A percentile compares a stretch with the other conserved stretches of the same genome.
These are phyloP conservation scores for Neolamprologus multifasciatus DNA, from an alignment of 2,797 vertebrate species.

Conservation along the genomic window DNA sequence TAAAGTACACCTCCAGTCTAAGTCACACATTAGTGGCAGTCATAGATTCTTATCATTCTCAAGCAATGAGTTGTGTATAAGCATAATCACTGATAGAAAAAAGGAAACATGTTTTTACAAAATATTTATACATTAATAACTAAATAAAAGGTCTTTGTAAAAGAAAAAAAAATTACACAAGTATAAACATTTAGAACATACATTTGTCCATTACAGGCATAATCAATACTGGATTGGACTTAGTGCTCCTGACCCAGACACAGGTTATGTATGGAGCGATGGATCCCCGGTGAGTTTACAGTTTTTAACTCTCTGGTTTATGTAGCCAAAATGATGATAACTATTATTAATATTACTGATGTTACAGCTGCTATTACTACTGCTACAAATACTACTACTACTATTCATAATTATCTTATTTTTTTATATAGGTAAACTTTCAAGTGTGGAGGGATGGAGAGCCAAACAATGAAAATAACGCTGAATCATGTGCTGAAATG, in stretches of 20 bases:
- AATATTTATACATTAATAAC: neutral
- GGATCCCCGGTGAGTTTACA: slow-evolving; percentile 81
- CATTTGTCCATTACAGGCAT: neutral
- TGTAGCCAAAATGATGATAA: neutral
- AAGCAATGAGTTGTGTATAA: neutral
- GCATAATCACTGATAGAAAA: neutral
- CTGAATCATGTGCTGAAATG: slow-evolving; percentile 80
- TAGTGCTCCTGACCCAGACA: slow-evolving; percentile 70
- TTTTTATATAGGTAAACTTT: slow-evolving; percentile 73
- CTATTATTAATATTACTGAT: neutral
- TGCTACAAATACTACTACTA: neutral
- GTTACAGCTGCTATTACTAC: neutral
- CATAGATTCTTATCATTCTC: neutral
- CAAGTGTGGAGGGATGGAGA: slow-evolving; percentile 82
- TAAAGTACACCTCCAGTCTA: neutral
- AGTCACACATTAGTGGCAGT: neutral
- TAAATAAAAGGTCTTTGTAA: neutral
- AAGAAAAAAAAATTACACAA: neutral
- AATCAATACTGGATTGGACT: slow-evolving; percentile 81
- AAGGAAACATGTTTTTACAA: neutral
- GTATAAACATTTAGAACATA: neutral
- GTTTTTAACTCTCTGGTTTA: neutral
- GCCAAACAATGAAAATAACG: slow-evolving; percentile 82
- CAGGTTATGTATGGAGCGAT: slow-evolving; percentile 85
- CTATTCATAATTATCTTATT: neutral